Conservation (phyloP, 2,797 vertebrate genomes). For the Hozukius guyotensis region DNA sequence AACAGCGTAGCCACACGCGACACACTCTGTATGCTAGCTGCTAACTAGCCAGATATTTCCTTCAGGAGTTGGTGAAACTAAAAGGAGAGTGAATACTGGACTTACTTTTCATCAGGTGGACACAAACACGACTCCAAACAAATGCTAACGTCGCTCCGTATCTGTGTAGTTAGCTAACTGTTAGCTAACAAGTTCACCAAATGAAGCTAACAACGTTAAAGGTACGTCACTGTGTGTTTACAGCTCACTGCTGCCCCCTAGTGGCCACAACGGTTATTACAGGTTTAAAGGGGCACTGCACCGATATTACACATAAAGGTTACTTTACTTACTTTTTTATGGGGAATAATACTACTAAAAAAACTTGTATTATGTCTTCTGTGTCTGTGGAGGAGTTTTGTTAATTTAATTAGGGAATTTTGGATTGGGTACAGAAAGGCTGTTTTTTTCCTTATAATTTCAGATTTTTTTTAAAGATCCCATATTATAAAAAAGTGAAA, state of each 20-base stretch:
- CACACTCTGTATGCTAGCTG: no score
- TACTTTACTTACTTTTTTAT: neutral
- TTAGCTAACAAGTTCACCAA: neutral
- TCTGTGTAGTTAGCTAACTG: neutral
- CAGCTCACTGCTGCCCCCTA: neutral
- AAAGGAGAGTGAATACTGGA: neutral
- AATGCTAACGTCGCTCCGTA: neutral
- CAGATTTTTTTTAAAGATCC: neutral
- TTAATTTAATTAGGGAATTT: neutral
- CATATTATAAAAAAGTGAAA: no score
- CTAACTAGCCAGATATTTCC: no score
- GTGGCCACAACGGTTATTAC: no score
- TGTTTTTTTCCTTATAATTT: neutral
- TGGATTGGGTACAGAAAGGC: neutral
- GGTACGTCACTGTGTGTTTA: neutral
- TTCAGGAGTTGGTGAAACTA: neutral
- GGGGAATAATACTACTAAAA: neutral
- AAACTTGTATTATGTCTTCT: neutral
- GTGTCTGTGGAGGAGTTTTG: neutral
- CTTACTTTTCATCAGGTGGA: no score
- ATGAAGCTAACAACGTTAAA: no score
- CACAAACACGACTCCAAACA: neutral
- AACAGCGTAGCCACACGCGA: no score
- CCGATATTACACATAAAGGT: neutral
- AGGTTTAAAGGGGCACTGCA: neutral